Conservation (phyloP, 2,888 invertebrate species). For the Dynastes tityus region DNA sequence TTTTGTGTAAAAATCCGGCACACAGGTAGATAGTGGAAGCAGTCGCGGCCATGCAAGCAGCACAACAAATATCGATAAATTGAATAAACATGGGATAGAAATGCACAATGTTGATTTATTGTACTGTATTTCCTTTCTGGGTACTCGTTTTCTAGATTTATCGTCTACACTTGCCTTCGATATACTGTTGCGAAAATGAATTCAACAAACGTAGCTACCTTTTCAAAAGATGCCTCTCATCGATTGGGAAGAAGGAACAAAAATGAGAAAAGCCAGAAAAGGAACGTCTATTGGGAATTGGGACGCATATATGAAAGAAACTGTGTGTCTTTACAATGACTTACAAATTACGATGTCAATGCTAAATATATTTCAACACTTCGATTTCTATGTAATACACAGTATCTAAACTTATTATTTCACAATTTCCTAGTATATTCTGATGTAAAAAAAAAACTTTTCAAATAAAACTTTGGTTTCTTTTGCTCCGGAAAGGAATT, state of each 20-base stretch:
- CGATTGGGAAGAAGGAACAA: no score
- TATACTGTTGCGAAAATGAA: constrained; percentile 33
- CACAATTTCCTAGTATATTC: no score
- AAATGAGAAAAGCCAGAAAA: background rate
- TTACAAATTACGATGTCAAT: no score
- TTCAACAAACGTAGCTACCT: constrained; percentile 26
- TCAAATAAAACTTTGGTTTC: no score
- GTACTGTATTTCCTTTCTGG: constrained; percentile 41
- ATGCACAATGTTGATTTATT: constrained; percentile 43
- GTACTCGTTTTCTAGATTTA: constrained; percentile 40
- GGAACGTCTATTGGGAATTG: background rate
- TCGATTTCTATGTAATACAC: no score
- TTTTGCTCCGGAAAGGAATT: no score
- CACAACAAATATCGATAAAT: constrained; percentile 29
- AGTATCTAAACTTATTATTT: no score
- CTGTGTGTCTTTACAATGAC: no score
- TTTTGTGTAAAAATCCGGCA: constrained; percentile 12
- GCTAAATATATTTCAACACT: no score
- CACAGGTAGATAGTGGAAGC: background rate
- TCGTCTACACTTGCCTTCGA: constrained; percentile 19
- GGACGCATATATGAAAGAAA: background rate
- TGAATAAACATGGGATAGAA: constrained; percentile 39
- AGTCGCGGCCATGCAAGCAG: background rate
- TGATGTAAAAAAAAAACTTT: no score
- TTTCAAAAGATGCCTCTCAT: constrained; percentile 11